Base-by-base conservation (phyloP, 1,140 invertebrate genomes). In the Drosophila repleta region DNA sequence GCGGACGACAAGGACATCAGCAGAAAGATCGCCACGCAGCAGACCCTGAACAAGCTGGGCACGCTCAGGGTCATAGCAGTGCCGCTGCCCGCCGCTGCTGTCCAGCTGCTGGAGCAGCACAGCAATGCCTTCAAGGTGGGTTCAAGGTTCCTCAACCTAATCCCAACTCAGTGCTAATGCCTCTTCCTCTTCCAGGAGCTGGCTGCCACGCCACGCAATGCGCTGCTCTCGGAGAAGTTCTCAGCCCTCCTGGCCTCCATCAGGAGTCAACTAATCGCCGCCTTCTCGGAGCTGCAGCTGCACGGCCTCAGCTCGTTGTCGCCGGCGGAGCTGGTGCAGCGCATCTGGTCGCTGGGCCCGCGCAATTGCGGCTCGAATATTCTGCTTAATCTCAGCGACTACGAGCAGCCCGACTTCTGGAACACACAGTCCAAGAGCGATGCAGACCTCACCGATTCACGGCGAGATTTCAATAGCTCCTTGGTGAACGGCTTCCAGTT, bases 401-500 rank as follows among this genome's bases (percentile, higher is more conserved):
- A 94, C 70, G 90, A 87, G 17, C 88, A 83, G 61, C 69, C 80
- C 0, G 78, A 85, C 46, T 80, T 92, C 45, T 92, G 90, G 90
- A 72, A 68, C 2, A 45, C 72, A 4, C 57, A 72, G 1, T 5
- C 71, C 37, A 77, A 62, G 24, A 32, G 51, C 8, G 76, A 78
- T 4, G 71, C 64, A 32, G 77, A 77, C 67, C 51, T 1, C 24
- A 35, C 8, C 0, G 94, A 94, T 90, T 75, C 91, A 0, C 92
- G 94, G 17, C 91, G 92, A 76, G 93, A 94, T 83, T 96, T 94
- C 85, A 95, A 96, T 79, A 95, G 94, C 89, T 96, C 95, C 92
- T 95, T 99, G 90, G 93, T 99, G 1, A 98, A 96, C 93, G 98
- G 98, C 2, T 99, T 99, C 92, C 97, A 99, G 94, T 91, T 99